Evolutionary conservation across 2,113 vertebrate genomes (phyloP), one percentile per base, ranked within the genome.

Genomic region (Oncorhynchus tshawytscha): DNA sequence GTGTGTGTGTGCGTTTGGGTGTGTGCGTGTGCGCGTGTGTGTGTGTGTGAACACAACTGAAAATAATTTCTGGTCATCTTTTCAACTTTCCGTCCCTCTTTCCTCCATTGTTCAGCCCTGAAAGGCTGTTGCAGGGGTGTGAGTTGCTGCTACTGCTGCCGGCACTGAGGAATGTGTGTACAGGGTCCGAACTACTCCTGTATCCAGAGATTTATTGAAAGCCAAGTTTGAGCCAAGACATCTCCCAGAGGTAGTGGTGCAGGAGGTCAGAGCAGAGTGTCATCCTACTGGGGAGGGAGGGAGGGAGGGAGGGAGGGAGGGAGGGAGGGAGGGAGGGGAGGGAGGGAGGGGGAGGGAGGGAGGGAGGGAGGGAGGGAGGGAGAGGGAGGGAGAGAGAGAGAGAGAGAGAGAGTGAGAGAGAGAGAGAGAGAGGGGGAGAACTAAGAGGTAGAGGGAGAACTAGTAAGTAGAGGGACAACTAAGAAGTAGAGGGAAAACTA

Each of bases 131-230:
- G 59, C 15, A 48, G 34, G 13, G 16, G 31, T 15, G 6, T 34
- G 72, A 65, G 60, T 51, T 20, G 57, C 59, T 20, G 57, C 59
- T 73, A 59, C 27, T 22, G 49, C 74, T 39, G 24, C 27, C 62
- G 74, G 34, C 75, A 48, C 67, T 70, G 31, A 76, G 64, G 31
- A 76, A 76, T 70, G 74, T 76, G 67, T 71, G 67, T 64, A 69
- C 49, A 45, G 67, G 67, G 25, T 48, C 62, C 49, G 3, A 31
- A 29, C 25, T 57, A 68, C 57, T 70, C 34, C 29, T 76, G 34
- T n/a, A 70, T 64, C 75, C 75, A 49, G 34, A 64, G 67, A 76
- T 45, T 76, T 76, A 71, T 71, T 70, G 71, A 45, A 76, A 64
- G 59, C 31, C 70, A 31, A 64, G 60, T 48, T 71, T 27, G 67